These are phyloP conservation scores for Nematolebias whitei DNA, from an alignment of 2,113 vertebrate species.

Conservation along the genomic window DNA sequence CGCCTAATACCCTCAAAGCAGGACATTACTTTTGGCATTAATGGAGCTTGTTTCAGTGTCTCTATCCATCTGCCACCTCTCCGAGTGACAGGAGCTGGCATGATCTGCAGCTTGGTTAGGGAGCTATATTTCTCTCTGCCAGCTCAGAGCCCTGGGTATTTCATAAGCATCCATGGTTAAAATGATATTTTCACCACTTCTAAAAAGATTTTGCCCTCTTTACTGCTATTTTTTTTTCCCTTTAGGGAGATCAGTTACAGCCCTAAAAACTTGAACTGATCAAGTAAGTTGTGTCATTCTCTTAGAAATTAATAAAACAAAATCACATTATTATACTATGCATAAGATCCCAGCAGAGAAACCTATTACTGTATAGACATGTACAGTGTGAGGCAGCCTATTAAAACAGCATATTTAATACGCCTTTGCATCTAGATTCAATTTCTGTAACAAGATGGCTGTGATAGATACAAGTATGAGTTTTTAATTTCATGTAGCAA, in stretches of 20 bases:
- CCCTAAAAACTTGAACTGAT: conserved; percentile 15
- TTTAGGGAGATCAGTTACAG: conserved; percentile 11
- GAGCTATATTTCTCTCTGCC: conserved; percentile 58
- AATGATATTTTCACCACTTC: conserved; percentile 67
- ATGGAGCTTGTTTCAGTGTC: conserved; percentile 41
- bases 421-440: conserved; percentile 41
- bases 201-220: conserved; percentile 48
- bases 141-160: conserved; percentile 51
- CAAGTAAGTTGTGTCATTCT: conserved; percentile 43
- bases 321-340: conserved; percentile 32
- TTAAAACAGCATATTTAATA: conserved; percentile 56
- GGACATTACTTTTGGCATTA: conserved; percentile 60
- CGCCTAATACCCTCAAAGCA: conserved; percentile 55
- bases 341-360: conserved; percentile 41
- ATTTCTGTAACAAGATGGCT: conserved; percentile 40
- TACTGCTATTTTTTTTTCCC: conserved; percentile 22
- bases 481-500: conserved; percentile 31
- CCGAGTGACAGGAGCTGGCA: conserved; percentile 57
- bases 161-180: conserved; percentile 47
- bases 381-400: conserved; percentile 40
- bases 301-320: conserved; percentile 54
- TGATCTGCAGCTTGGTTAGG: conserved; percentile 56
- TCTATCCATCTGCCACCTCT: conserved; percentile 62
- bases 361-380: conserved; percentile 50
- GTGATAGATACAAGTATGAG: conserved; percentile 31